These are phyloP conservation scores for Oenanthe melanoleuca DNA, from an alignment of 2,113 vertebrate genomes.

Conservation along the genomic window DNA sequence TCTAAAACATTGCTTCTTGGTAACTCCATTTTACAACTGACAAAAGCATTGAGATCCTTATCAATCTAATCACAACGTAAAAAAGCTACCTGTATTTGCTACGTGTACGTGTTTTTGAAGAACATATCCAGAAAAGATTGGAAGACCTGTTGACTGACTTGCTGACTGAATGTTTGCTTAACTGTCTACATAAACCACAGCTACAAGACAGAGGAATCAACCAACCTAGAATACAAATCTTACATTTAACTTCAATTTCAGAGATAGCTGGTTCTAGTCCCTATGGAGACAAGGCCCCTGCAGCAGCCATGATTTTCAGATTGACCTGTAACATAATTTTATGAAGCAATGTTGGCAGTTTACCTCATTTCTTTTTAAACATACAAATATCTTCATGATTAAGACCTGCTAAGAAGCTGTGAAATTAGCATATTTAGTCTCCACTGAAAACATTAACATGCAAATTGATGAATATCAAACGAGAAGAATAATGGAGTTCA, in stretches of 20 bases:
- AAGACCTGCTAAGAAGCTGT: constrained; percentile 45
- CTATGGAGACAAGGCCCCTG: background rate
- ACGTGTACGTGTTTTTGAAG: background rate
- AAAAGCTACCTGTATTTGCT: background rate
- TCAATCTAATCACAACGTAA: background rate
- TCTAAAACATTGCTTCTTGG: background rate
- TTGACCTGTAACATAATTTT: background rate
- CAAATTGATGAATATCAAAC: constrained; percentile 49
- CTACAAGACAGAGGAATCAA: background rate
- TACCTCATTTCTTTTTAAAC: constrained; percentile 13
- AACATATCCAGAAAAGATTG: background rate
- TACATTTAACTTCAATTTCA: background rate
- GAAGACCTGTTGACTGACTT: background rate
- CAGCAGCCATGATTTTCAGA: background rate
- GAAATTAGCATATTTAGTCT: constrained; percentile 58
- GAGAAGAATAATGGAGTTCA: constrained; percentile 49
- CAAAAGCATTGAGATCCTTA: background rate
- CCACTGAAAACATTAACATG: constrained; percentile 50
- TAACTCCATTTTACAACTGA: background rate
- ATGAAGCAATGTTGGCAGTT: background rate
- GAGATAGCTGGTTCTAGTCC: background rate
- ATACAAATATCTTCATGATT: constrained; percentile 49
- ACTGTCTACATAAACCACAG: background rate
- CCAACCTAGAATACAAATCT: background rate
- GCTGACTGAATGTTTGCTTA: background rate